These are phyloP conservation scores for Psilopsiagon aymara DNA, from an alignment of 2,113 vertebrate genomes.

Conservation along the genomic window DNA sequence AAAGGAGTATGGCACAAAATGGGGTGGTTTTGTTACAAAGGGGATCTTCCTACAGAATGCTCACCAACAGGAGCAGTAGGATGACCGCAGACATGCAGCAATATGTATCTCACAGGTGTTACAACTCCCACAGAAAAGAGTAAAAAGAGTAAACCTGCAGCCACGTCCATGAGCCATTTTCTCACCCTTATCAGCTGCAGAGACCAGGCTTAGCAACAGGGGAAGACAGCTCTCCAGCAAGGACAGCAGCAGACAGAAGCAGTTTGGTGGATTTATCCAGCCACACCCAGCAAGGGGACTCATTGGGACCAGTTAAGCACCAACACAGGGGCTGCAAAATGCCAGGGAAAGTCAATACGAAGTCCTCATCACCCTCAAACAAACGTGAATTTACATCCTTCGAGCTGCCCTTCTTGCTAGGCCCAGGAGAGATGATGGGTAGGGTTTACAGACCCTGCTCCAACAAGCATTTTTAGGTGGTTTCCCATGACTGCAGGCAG, in stretches of 20 bases:
- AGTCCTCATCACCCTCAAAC: not conserved
- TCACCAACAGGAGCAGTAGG: not conserved
- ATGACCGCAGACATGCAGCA: not conserved
- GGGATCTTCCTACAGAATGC: not conserved
- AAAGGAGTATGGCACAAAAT: not conserved
- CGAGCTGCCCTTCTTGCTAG: not conserved
- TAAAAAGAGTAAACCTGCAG: not conserved
- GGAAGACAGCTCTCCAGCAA: not conserved
- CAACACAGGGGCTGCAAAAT: fast-evolving
- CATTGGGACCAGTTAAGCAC: not conserved
- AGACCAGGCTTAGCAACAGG: not conserved
- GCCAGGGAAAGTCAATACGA: not conserved
- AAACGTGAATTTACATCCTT: not conserved
- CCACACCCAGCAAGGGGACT: fast-evolving
- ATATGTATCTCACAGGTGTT: fast-evolving
- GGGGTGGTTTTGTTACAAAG: not conserved
- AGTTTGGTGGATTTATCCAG: not conserved
- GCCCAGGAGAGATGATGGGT: fast-evolving
- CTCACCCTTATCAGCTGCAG: not conserved
- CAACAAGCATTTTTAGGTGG: not conserved
- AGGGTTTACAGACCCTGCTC: not conserved
- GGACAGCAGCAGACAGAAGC: not conserved
- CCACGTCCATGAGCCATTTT: not conserved
- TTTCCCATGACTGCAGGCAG: not conserved
- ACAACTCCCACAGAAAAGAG: not conserved